These are phyloP conservation scores for Steinernema khuongi DNA, from an alignment of 1,140 invertebrate genomes.

Conservation along the genomic window DNA sequence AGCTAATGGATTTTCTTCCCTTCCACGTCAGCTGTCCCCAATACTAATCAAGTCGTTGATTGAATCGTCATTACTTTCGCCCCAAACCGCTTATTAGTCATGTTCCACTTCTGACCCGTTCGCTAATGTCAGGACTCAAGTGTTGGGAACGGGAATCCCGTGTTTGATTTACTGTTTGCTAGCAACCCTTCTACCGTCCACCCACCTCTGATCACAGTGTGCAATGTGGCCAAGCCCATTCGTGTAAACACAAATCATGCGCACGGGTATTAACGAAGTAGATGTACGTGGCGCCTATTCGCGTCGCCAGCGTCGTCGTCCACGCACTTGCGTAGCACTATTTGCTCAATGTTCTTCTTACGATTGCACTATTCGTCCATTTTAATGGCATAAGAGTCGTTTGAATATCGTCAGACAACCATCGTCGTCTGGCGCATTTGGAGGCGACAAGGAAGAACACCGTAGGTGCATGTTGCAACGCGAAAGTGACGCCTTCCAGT, in stretches of 20 bases:
- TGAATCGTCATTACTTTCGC: too few species aligned
- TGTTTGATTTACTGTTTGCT: background rate
- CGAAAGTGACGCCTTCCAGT: too few species aligned
- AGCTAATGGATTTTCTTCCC: too few species aligned
- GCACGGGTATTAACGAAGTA: background rate
- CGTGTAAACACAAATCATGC: slow-evolving; percentile 8
- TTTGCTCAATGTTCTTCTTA: slow-evolving; percentile 13
- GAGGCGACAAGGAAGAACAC: too few species aligned
- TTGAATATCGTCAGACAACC: too few species aligned
- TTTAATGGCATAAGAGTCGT: slow-evolving; percentile 2
- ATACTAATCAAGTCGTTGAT: too few species aligned
- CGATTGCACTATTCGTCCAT: background rate
- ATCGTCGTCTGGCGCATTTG: too few species aligned
- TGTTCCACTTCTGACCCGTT: too few species aligned
- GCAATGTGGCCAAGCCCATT: background rate
- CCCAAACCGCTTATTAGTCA: too few species aligned
- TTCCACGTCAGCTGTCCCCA: too few species aligned
- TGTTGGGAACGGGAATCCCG: background rate
- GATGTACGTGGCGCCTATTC: background rate
- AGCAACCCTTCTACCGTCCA: background rate
- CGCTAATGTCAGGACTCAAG: too few species aligned
- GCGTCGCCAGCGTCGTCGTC: background rate
- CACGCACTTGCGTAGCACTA: background rate
- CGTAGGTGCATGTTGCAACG: too few species aligned
- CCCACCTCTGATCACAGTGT: background rate